Evolutionary conservation across 1,140 invertebrate species (phyloP).

Genomic region (Zeugodacus cucurbitae): DNA sequence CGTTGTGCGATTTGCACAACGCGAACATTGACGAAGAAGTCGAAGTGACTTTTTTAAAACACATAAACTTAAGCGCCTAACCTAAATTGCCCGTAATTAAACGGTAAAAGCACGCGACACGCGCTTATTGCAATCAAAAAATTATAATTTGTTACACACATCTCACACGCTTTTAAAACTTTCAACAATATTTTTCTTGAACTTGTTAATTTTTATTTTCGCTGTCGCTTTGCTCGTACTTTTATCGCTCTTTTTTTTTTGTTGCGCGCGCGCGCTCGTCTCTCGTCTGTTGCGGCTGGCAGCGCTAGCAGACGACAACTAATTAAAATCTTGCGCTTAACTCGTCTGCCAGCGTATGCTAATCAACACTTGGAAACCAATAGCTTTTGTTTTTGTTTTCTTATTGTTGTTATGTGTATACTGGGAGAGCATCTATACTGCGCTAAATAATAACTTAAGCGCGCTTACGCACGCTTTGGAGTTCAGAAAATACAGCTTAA

Average conservation of each 20-base stretch:
- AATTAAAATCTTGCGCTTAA: constrained; percentile 29
- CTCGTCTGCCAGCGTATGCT: constrained; percentile 1
- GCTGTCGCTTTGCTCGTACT: neutral
- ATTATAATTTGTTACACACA: neutral
- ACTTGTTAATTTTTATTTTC: neutral
- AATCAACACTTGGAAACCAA: neutral
- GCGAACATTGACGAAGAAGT: neutral
- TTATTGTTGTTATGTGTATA: neutral
- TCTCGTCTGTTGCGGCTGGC: neutral
- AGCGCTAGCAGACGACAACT: neutral
- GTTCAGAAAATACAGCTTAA: neutral
- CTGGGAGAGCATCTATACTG: neutral
- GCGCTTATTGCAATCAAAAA: neutral
- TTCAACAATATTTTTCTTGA: neutral
- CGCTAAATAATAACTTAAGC: neutral
- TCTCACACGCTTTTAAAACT: neutral
- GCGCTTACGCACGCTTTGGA: neutral
- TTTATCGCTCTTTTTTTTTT: neutral
- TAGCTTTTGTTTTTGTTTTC: neutral
- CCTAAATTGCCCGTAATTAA: neutral
- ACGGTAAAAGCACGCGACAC: neutral
- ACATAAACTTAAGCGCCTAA: neutral
- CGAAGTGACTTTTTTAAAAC: neutral
- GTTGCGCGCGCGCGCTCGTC: neutral
- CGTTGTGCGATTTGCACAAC: neutral